A percentile compares a stretch with the other conserved stretches of the same genome.
Evolutionary conservation across 2,888 invertebrate species (phyloP).

Genomic region (Xanthia togata): DNA sequence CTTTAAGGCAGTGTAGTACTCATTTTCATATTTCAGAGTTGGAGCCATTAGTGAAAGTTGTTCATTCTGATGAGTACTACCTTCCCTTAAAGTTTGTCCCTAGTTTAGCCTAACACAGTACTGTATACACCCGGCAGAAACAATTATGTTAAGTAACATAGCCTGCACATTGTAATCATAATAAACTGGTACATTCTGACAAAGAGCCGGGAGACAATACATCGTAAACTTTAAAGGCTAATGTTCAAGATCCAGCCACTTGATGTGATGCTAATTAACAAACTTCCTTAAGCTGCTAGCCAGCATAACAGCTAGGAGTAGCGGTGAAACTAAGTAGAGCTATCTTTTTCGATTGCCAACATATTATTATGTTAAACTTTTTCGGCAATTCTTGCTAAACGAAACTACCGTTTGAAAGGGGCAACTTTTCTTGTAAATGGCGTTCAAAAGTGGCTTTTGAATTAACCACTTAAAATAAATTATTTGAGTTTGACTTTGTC

Average conservation of each 20-base stretch:
- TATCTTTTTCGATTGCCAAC: neutral
- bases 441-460: neutral
- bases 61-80: neutral
- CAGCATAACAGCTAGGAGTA: neutral
- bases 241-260: constrained; percentile 56
- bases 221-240: constrained; percentile 62
- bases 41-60: neutral
- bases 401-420: neutral
- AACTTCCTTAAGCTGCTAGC: constrained; percentile 15
- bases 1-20: neutral
- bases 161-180: constrained; percentile 25
- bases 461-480: neutral
- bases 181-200: constrained; percentile 44
- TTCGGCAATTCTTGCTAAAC: too few relatives aligned
- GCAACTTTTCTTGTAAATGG: neutral
- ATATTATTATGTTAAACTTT: neutral
- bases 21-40: neutral
- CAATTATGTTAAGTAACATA: constrained; percentile 27
- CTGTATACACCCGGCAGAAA: neutral
- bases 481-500: neutral
- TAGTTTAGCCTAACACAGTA: neutral
- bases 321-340: neutral
- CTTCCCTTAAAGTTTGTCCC: neutral
- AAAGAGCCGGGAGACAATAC: constrained; percentile 51
- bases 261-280: constrained; percentile 40